Evolutionary conservation across 2,797 vertebrate species (phyloP).

Genomic region (Gouania willdenowi): DNA sequence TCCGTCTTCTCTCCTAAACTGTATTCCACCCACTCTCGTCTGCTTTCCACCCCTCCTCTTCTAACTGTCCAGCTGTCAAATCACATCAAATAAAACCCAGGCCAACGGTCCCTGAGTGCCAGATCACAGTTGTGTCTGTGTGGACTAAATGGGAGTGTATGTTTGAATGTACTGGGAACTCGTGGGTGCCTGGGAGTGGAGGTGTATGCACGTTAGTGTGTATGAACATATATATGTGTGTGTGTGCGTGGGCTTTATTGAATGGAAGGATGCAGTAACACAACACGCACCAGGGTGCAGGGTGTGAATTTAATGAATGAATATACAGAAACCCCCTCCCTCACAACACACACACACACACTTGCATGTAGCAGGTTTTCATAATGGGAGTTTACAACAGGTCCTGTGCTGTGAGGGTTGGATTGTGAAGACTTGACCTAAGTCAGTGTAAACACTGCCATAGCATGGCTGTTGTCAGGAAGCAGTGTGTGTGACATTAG

Average conservation of each 20-base stretch:
- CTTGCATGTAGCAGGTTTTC: conserved; percentile 14
- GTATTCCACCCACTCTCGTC: conserved; percentile 61
- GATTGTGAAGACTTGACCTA: conserved; percentile 33
- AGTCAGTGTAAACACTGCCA: conserved; percentile 63
- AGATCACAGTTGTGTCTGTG: conserved; percentile 75
- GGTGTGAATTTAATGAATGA: conserved; percentile 75
- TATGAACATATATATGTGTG: conserved; percentile 13
- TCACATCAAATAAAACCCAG: conserved; percentile 78
- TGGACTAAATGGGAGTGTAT: conserved; percentile 62
- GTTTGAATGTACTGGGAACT: conserved; percentile 71
- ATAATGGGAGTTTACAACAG: conserved; percentile 29
- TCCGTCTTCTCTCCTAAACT: conserved; percentile 54
- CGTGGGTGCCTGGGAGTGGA: conserved; percentile 51
- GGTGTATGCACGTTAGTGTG: conserved; percentile 15
- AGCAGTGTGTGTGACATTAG: conserved; percentile 70
- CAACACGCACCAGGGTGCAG: conserved; percentile 55
- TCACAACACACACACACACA: neutral
- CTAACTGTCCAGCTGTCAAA: conserved; percentile 87
- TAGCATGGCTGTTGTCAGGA: conserved; percentile 73
- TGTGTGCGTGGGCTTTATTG: conserved; percentile 35
- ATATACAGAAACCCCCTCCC: conserved; percentile 27
- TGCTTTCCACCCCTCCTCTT: conserved; percentile 49
- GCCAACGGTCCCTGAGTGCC: conserved; percentile 73
- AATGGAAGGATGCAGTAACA: conserved; percentile 72
- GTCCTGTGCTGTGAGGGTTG: conserved; percentile 20